Base-by-base conservation (phyloP, 1,140 invertebrate species). In the Eumaeus atala region DNA sequence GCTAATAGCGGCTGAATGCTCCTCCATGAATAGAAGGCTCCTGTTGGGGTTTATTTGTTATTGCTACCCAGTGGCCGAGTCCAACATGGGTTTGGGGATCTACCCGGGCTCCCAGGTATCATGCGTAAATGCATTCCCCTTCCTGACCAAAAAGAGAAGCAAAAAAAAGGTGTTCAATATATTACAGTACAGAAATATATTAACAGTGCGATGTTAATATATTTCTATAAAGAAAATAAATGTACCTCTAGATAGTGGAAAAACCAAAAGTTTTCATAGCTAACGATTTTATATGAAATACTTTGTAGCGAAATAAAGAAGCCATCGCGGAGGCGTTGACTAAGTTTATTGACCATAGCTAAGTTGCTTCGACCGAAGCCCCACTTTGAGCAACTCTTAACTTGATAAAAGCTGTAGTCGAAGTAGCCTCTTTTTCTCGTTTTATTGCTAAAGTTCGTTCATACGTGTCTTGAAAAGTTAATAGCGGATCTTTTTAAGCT, bases 401-500 rank as follows among this genome's bases (percentile, higher is more conserved):
- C 74, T 80, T 59, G 60, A 65, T 75, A 74, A 80, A 74, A 74
- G 80, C 77, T 72, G 69, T 66, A 66, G 66, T 60, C 65, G 64
- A 64, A 58, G 66, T 67, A 73, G 71, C 70, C 70, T 68, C 71
- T 73, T 79, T 82, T 78, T 72, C 66, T 62, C 67, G 58, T 80
- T 84, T 82, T 84, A 84, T 84, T 84, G 72, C 68, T 59, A 76
- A 83, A 83, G 63, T 80, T 83, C 16, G 35, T 54, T 58, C 56
- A 54, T 58, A 58, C 56, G 56, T 58, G 56, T 48, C 56, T 58
- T 53, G 50, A 35, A 48, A 48, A 58, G 48, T 58, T 47, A 58
- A 58, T 51, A 52, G 48, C 37, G 44, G 37, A 44, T 59, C 51
- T 53, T 53, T 51, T 44, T 17, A 44, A 44, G 40, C 40, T 44